phyloP scores from a whole-genome alignment of 2,797 vertebrate species.

The Hippocampus kuda region DNA sequence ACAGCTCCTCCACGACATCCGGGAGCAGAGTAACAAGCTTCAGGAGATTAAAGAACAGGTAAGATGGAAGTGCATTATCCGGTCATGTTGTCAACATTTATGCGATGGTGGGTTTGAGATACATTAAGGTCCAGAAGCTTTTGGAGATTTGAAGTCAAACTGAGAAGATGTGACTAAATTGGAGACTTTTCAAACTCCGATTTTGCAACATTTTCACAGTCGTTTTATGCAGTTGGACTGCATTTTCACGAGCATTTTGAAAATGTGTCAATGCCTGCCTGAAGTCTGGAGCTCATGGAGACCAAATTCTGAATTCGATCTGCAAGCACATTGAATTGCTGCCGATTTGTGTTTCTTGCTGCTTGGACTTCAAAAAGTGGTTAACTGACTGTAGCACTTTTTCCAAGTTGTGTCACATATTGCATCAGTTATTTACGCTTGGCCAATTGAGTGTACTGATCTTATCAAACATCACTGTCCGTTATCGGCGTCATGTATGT shows the following conservation, averaged over 20 bases:
- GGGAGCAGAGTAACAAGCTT: constrained; percentile 97
- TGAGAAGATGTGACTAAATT: too few species aligned
- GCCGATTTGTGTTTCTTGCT: background rate
- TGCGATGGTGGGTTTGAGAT: background rate
- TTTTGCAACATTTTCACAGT: too few species aligned
- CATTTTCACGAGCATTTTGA: background rate
- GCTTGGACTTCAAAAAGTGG: too few species aligned
- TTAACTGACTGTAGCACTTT: background rate
- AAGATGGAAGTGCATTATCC: constrained; percentile 12
- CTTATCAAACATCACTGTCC: background rate
- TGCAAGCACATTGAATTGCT: background rate
- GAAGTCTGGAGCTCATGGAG: background rate
- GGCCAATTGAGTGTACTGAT: background rate
- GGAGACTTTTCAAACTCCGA: too few species aligned
- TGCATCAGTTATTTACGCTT: background rate
- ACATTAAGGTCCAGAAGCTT: background rate
- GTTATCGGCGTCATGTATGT: constrained; percentile 8
- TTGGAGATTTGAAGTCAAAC: background rate
- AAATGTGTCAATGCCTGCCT: background rate
- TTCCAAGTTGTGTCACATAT: background rate
- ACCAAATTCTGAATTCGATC: background rate
- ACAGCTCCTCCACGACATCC: constrained; percentile 95
- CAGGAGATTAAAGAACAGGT: constrained; percentile 99
- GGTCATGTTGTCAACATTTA: background rate
- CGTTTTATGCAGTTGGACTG: background rate